phyloP scores from a whole-genome alignment of 2,888 invertebrate species.

The Geophilus truncorum region DNA sequence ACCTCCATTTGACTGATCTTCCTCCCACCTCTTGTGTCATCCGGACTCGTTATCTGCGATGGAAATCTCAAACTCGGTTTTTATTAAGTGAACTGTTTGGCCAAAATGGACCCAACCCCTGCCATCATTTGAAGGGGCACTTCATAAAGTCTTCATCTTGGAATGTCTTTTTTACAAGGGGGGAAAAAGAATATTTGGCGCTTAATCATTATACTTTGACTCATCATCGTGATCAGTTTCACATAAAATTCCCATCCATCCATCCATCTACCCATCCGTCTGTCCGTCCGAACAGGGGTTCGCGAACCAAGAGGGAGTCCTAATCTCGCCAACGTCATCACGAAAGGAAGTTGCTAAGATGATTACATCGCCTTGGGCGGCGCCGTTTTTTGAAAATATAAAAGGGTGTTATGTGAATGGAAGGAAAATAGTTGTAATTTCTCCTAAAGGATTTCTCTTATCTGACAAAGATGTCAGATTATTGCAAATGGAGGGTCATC shows the following conservation, averaged over 20 bases:
- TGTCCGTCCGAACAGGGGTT: neutral
- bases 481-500: neutral
- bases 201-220: conserved; percentile 21
- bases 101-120: conserved; percentile 10
- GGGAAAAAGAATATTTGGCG: neutral
- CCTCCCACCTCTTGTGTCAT: conserved; percentile 25
- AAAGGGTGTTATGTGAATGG: conserved; percentile 18
- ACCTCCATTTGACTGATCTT: conserved; percentile 27
- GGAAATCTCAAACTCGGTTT: conserved; percentile 9
- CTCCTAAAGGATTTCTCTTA: conserved; percentile 12
- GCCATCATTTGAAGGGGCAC: conserved; percentile 27
- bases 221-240: conserved; percentile 24
- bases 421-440: conserved; percentile 8
- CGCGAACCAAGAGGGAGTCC: neutral
- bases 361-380: neutral
- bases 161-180: conserved; percentile 19
- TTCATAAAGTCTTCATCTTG: conserved; percentile 27
- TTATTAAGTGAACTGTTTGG: conserved; percentile 24
- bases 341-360: conserved; percentile 20
- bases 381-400: neutral
- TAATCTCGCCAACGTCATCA: conserved; percentile 19
- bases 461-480: conserved; percentile 20
- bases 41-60: neutral
- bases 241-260: conserved; percentile 17
- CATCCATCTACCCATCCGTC: neutral